phyloP scores from a whole-genome alignment of 1,140 invertebrate genomes.

The Hetaerina americana region DNA sequence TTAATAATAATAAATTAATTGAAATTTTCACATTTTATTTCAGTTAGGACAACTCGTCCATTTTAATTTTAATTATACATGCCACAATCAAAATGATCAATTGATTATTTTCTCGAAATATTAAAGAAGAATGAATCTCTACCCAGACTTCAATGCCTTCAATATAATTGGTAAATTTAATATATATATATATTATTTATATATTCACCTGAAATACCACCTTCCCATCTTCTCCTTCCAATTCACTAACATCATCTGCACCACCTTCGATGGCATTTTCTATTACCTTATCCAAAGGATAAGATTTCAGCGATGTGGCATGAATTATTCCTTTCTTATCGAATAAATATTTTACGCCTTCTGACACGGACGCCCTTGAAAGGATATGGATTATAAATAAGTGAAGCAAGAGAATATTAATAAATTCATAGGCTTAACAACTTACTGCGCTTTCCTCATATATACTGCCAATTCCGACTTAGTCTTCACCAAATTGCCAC shows the following conservation, averaged over 20 bases:
- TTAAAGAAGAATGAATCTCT: not conserved
- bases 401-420: not conserved
- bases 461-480: not conserved
- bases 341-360: not conserved
- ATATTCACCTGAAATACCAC: not conserved
- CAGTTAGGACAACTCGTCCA: no score
- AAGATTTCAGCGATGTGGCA: not conserved
- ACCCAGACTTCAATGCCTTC: no score
- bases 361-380: not conserved
- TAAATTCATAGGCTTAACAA: not conserved
- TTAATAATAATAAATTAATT: no score
- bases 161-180: no score
- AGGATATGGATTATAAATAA: not conserved
- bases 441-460: not conserved
- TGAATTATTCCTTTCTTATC: not conserved
- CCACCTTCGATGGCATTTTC: not conserved
- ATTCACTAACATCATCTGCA: not conserved
- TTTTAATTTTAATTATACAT: no score
- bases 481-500: not conserved
- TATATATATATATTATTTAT: no score
- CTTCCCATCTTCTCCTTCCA: not conserved
- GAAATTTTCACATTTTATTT: no score
- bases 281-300: not conserved
- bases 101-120: not conserved
- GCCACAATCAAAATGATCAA: not conserved